Percentiles rank a stretch among this genome's conserved stretches.
Conservation (phyloP, 2,113 vertebrate species). For the Centrocercus urophasianus region DNA sequence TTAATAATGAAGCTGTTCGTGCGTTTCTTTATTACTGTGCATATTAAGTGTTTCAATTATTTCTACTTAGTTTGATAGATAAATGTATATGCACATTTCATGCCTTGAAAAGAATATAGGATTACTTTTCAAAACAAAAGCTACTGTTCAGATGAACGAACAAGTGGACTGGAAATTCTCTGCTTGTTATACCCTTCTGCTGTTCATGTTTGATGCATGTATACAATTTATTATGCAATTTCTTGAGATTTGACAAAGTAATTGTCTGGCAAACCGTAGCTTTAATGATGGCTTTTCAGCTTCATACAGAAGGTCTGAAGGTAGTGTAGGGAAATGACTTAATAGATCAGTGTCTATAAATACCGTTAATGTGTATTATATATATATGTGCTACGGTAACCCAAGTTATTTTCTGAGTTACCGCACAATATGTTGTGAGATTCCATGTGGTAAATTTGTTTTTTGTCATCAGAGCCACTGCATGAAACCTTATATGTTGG, state of each 20-base stretch:
- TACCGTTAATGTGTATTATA: slow-evolving; percentile 47
- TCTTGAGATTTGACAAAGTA: slow-evolving; percentile 86
- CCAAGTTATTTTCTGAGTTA: slow-evolving; percentile 69
- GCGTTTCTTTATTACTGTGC: slow-evolving; percentile 80
- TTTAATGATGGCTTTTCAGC: slow-evolving; percentile 80
- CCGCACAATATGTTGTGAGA: slow-evolving; percentile 68
- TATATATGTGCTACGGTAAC: slow-evolving; percentile 13
- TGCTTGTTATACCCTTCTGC: slow-evolving; percentile 80
- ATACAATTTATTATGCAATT: slow-evolving; percentile 86
- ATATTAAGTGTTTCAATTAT: slow-evolving; percentile 86
- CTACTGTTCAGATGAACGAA: slow-evolving; percentile 77
- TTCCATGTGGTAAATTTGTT: slow-evolving; percentile 73
- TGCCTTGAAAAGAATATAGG: slow-evolving; percentile 71
- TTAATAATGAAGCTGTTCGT: slow-evolving; percentile 81
- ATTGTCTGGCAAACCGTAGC: slow-evolving; percentile 83
- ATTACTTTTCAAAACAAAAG: slow-evolving; percentile 79
- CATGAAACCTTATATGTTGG: slow-evolving; percentile 62
- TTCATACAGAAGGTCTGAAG: slow-evolving; percentile 75
- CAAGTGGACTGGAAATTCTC: slow-evolving; percentile 81
- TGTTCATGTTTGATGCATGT: slow-evolving; percentile 83
- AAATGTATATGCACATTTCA: slow-evolving; percentile 77
- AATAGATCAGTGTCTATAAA: slow-evolving; percentile 77
- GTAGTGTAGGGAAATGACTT: slow-evolving; percentile 74
- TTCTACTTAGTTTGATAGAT: slow-evolving; percentile 84
- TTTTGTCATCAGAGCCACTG: slow-evolving; percentile 66